These are phyloP conservation scores for Paraplagusia blochii DNA, from an alignment of 2,113 vertebrate species.

Conservation along the genomic window DNA sequence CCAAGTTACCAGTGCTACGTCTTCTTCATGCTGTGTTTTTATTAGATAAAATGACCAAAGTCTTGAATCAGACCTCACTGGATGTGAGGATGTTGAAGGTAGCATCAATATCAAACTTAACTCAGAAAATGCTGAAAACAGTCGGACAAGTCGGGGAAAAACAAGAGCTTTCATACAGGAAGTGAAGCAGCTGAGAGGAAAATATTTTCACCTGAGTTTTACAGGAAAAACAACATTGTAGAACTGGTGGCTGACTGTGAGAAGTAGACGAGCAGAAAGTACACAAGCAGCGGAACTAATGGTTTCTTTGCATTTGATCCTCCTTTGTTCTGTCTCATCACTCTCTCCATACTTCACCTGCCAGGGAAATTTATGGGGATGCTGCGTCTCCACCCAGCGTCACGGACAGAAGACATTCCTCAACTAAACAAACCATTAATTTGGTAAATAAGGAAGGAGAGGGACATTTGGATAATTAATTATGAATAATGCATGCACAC, in stretches of 20 bases:
- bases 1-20: no score
- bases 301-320: slow-evolving; percentile 47
- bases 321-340: slow-evolving; percentile 56
- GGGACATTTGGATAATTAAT: slow-evolving; percentile 58
- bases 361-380: slow-evolving; percentile 62
- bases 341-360: slow-evolving; percentile 56
- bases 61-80: no score
- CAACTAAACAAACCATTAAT: slow-evolving; percentile 65
- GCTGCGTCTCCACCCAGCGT: slow-evolving; percentile 34
- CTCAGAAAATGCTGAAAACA: no score
- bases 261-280: slow-evolving; percentile 24
- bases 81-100: no score
- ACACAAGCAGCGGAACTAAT: slow-evolving; percentile 48
- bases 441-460: slow-evolving; percentile 58
- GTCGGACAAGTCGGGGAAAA: no score
- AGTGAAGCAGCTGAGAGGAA: not conserved
- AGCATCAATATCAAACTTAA: no score
- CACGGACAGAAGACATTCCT: slow-evolving; percentile 43
- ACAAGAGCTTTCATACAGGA: no score
- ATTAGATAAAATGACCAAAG: no score
- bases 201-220: not conserved
- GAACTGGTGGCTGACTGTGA: slow-evolving; percentile 12
- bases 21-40: no score
- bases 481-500: slow-evolving; percentile 60
- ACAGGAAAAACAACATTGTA: slow-evolving; percentile 1